Base-by-base conservation (phyloP, 2,113 vertebrate genomes). In the Callipepla squamata region DNA sequence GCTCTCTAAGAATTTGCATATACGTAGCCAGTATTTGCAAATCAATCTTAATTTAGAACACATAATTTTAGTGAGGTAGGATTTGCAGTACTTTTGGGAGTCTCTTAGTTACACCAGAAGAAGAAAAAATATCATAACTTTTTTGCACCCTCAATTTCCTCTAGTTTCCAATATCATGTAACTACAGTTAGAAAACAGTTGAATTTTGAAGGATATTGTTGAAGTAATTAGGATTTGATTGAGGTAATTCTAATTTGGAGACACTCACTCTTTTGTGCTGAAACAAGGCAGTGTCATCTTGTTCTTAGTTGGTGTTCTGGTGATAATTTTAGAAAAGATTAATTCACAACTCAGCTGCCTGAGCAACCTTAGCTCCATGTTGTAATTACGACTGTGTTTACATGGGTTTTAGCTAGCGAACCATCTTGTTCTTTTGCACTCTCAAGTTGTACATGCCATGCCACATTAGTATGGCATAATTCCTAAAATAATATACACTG, bases 301-400 rank as follows among this genome's bases (percentile, higher is more conserved):
- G 15, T 38, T 85, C 30, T 76, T 67, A 58, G 19, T 8, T 44
- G 14, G 4, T 4, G 1, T 4, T 67, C 21, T 74, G 51, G 16
- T 14, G 66, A 34, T 55, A 53, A 21, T 40, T 48, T 7, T 6
- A 34, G 62, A 67, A 78, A 74, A 32, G n/a, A 67, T 1, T 38
- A 0, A 3, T 5, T 68, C 1, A 45, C 4, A 57, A 1, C 5
- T 76, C 32, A 68, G 23, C 19, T 68, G 6, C 28, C 13, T 50
- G 28, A 67, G 18, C 21, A 87, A 63, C 15, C 16, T 76, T 28
- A 68, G 30, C 1, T 13, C 25, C 63, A 9, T 21, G 17, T 4
- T 69, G 18, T 11, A 73, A 73, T 72, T 63, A 30, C 30, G 13
- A 19, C 5, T 45, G 4, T 51, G 5, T 50, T 28, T 47, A 44